Conservation (phyloP, 1,140 invertebrate species). For the Hormaphis cornu region DNA sequence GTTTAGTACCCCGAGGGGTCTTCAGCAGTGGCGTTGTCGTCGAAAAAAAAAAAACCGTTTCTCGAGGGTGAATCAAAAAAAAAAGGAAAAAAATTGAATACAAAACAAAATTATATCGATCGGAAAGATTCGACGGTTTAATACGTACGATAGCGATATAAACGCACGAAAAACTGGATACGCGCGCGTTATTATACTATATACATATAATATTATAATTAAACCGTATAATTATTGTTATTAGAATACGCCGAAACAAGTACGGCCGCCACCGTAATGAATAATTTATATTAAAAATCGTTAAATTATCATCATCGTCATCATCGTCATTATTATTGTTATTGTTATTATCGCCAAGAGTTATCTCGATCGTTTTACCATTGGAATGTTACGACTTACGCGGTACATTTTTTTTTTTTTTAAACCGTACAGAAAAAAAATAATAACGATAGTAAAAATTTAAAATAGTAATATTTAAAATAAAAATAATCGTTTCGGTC, state of each 20-base stretch:
- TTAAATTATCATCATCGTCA: background rate
- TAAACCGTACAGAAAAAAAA: no score
- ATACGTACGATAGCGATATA: no score
- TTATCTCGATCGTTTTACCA: background rate
- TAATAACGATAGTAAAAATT: no score
- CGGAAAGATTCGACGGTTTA: no score
- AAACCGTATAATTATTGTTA: constrained; percentile 24
- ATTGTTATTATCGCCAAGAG: background rate
- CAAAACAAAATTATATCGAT: no score
- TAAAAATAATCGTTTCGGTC: background rate
- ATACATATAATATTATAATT: constrained; percentile 20
- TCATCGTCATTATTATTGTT: constrained; percentile 3
- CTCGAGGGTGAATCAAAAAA: background rate
- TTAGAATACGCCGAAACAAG: background rate
- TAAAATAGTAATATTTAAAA: no score
- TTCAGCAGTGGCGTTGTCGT: no score
- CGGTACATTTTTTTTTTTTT: no score
- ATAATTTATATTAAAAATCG: constrained; percentile 14
- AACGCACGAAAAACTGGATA: background rate
- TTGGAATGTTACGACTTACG: background rate
- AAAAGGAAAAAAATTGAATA: background rate
- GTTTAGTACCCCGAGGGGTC: no score
- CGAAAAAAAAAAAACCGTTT: no score
- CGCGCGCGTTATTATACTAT: background rate
- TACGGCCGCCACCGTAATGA: background rate